Base-by-base conservation (phyloP, 2,888 invertebrate species). In the Chromoteleia sp. region DNA sequence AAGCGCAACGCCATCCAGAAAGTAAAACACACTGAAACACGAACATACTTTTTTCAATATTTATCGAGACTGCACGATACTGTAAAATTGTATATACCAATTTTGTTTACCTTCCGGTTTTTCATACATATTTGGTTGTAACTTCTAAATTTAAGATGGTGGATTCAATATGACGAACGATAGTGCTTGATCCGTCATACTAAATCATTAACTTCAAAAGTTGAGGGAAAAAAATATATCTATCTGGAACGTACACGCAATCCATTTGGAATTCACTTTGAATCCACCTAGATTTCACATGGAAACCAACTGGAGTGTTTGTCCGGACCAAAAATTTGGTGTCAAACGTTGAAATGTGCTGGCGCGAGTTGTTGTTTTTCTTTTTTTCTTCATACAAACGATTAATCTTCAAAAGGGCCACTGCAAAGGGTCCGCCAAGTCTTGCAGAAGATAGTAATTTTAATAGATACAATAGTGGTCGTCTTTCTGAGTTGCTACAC, bases 401-500 rank as follows among this genome's bases (percentile, higher is more conserved):
- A 52, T 33, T 48, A 15, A 25, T 14, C 10, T 33, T 30, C 17
- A 3, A 59, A 15, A 59, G n/a, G 43, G 21, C 41, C 21, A 25
- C n/a, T 15, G 50, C 12, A 25, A 52, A 67, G 48, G 17, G 41
- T 41, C 7, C 15, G 8, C 12, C 14, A 48, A 43, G 7, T 52
- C 29, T 21, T 36, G 25, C 52, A 12, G 29, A 52, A 61, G 33
- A 19, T 14, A 14, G 21, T 15, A 50, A 50, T 54, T 67, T 75
- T 75, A 8, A 63, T 74, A 74, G 54, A 73, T 76, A 19, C 76
- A 81, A 84, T 71, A 80, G 81, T 83, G 84, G 84, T 56, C 41
- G 80, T 83, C 80, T 73, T 43, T 79, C 54, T 78, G 65, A 59
- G 56, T 73, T 71, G 29, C 67, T 73, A 65, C 58, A 73, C 85